Conservation (phyloP, 2,113 vertebrate genomes). For the Sinocyclocheilus anophthalmus region DNA sequence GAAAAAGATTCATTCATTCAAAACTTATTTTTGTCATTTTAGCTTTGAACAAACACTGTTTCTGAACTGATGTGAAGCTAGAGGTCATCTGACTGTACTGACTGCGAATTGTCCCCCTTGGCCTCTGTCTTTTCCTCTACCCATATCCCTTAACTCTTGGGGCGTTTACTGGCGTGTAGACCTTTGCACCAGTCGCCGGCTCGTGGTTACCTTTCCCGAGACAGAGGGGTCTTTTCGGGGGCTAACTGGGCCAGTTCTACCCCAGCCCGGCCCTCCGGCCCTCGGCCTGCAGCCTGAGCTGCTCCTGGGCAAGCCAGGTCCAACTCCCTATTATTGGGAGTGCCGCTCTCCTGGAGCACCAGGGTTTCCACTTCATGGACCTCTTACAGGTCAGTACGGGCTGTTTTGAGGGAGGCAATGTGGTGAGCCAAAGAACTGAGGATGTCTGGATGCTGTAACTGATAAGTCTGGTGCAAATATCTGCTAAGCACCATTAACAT, state of each 20-base stretch:
- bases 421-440: conserved; percentile 35
- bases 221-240: conserved; percentile 77
- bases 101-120: conserved; percentile 62
- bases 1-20: conserved; percentile 54
- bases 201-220: conserved; percentile 78
- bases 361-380: conserved; percentile 74
- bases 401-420: conserved; percentile 65
- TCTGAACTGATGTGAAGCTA: conserved; percentile 46
- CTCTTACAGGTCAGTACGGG: conserved; percentile 78
- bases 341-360: conserved; percentile 75
- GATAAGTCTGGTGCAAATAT: neutral
- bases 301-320: conserved; percentile 77
- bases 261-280: conserved; percentile 72
- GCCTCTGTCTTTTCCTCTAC: conserved; percentile 67
- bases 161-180: conserved; percentile 71
- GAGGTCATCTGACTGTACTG: conserved; percentile 49
- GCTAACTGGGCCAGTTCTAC: conserved; percentile 72
- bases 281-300: conserved; percentile 77
- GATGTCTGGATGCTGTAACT: neutral
- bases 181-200: conserved; percentile 77
- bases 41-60: conserved; percentile 8
- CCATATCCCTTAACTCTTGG: conserved; percentile 59
- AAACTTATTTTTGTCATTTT: conserved; percentile 1
- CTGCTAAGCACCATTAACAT: neutral
- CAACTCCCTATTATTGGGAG: conserved; percentile 79